Evolutionary conservation across 2,888 invertebrate species (phyloP).

Genomic region (Crepidodera aurea): DNA sequence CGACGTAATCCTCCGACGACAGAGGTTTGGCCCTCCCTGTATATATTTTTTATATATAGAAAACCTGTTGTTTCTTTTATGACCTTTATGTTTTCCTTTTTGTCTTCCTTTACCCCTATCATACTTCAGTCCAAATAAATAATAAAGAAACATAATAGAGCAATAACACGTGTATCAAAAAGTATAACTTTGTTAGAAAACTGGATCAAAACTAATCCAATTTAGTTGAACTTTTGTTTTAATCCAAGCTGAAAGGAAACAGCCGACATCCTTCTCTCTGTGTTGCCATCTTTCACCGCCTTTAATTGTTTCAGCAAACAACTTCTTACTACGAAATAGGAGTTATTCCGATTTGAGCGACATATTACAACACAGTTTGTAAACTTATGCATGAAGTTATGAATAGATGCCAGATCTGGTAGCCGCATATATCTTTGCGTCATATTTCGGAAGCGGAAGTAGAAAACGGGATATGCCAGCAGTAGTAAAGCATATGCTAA

Average conservation of each 20-base stretch:
- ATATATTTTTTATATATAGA: too few species aligned
- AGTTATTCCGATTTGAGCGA: conserved; percentile 19
- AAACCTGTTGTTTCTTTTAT: too few species aligned
- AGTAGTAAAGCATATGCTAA: conserved; percentile 33
- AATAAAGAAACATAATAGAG: not conserved
- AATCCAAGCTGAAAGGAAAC: not conserved
- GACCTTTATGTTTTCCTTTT: too few species aligned
- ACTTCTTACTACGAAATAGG: conserved; percentile 2
- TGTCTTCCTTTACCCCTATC: too few species aligned
- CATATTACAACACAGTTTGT: conserved; percentile 31
- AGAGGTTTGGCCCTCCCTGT: too few species aligned
- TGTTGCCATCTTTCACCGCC: conserved; percentile 5
- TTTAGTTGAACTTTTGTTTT: conserved; percentile 1
- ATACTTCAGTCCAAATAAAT: too few species aligned
- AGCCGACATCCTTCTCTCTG: conserved; percentile 4
- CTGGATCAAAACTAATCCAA: conserved; percentile 14
- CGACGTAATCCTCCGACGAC: too few species aligned
- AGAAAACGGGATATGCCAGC: conserved; percentile 33
- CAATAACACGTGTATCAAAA: not conserved
- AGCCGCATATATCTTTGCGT: conserved; percentile 36
- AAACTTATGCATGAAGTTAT: conserved; percentile 38
- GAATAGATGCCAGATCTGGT: conserved; percentile 33
- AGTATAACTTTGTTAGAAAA: not conserved
- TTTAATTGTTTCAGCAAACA: conserved; percentile 9
- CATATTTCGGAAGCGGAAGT: conserved; percentile 37